phyloP scores from a whole-genome alignment of 2,888 invertebrate species.

The Bellardia bayeri region DNA sequence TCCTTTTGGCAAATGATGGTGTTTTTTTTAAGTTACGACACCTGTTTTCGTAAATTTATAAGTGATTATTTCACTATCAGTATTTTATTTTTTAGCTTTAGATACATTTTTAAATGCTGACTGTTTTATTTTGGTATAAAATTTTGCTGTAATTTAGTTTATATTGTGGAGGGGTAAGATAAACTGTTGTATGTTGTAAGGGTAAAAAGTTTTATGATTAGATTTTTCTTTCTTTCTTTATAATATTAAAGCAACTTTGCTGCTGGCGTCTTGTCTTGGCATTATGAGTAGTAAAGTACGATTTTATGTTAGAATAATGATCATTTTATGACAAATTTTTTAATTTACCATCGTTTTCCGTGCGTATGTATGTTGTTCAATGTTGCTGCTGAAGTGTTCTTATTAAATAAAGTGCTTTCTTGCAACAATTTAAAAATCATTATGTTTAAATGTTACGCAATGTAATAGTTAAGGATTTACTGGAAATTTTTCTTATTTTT shows the following conservation, averaged over 20 bases:
- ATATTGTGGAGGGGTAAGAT: not conserved
- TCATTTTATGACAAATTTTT: constrained; percentile 26
- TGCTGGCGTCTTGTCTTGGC: not conserved
- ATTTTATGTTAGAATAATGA: constrained; percentile 19
- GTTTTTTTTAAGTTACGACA: constrained; percentile 56
- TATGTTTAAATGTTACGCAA: not conserved
- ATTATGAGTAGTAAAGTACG: not conserved
- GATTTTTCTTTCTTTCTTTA: constrained; percentile 23
- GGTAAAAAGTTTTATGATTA: constrained; percentile 59
- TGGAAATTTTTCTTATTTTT: not conserved
- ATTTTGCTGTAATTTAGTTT: constrained; percentile 8
- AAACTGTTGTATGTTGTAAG: constrained; percentile 9
- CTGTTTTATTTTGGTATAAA: constrained; percentile 2
- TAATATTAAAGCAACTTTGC: not conserved
- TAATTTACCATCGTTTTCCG: not conserved
- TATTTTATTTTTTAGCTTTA: not conserved
- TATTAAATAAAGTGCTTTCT: constrained; percentile 3
- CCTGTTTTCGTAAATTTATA: constrained; percentile 24
- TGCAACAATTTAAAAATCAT: constrained; percentile 31
- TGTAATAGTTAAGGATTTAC: not conserved
- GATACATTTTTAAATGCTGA: not conserved
- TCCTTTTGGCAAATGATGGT: constrained; percentile 23
- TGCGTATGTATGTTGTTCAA: not conserved
- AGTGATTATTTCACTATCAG: not conserved
- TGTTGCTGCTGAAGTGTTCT: not conserved